Conservation (phyloP, 2,797 vertebrate species). For the Adrianichthys oophorus region DNA sequence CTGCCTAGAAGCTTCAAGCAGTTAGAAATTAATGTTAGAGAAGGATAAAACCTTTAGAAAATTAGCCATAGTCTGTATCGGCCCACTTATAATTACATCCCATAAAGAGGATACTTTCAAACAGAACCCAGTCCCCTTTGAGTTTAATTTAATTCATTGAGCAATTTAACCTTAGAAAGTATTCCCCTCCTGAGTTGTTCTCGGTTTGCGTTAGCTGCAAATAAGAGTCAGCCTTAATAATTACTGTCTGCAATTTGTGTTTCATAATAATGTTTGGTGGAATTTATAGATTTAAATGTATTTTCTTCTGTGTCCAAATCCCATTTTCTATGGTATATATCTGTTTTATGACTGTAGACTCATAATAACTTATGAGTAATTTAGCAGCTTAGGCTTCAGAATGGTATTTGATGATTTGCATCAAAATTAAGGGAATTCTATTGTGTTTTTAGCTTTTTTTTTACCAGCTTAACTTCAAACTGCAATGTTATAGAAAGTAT, state of each 20-base stretch:
- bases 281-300: no score
- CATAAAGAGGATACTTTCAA: conserved; percentile 30
- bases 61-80: conserved; percentile 13
- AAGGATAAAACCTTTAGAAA: conserved; percentile 18
- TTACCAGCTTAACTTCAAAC: no score
- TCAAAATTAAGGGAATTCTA: no score
- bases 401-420: no score
- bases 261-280: background rate
- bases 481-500: no score
- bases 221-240: background rate
- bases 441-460: no score
- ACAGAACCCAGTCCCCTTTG: conserved; percentile 18
- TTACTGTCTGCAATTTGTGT: background rate
- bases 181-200: conserved; percentile 9
- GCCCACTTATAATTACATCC: conserved; percentile 28
- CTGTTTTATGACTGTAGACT: no score
- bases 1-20: conserved; percentile 6
- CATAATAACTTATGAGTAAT: no score
- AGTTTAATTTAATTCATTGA: conserved; percentile 31
- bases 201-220: conserved; percentile 16
- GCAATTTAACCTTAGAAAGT: conserved; percentile 8
- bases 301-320: no score
- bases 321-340: no score
- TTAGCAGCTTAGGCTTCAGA: no score
- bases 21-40: conserved; percentile 22